Evolutionary conservation across 2,113 vertebrate genomes (phyloP), one percentile per base, ranked within the genome.

Genomic region (Neoarius graeffei): DNA sequence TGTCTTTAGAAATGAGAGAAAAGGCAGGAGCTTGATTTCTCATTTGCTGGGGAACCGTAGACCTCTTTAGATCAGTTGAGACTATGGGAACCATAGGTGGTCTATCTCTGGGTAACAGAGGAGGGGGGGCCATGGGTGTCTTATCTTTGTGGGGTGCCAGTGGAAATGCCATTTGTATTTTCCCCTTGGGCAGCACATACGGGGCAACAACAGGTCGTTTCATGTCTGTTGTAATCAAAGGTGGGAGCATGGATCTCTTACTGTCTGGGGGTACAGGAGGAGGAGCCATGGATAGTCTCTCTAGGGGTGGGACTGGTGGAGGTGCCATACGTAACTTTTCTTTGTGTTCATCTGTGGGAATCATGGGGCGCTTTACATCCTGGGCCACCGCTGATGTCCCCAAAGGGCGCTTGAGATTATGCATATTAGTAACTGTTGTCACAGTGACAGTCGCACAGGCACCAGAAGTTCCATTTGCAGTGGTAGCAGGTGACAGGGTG

Each of bases 401-500:
- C 74, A 91, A 69, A 54, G 92, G 87, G 48, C 94, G 92, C 85
- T 95, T 95, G 1, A 91, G 89, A 59, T 94, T 92, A 54, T 91
- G 90, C 57, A 88, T 83, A 0, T 96, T 96, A 86, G 91, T 96
- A 89, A 96, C 94, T 0, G 96, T 92, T 27, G 95, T 93, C 42
- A 96, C 93, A 0, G 96, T 92, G 91, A 96, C 95, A 1, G 96
- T 95, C 27, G 96, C 93, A 87, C 95, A 96, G 2, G 96, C 93
- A 89, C 96, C 92, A 0, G 95, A 90, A 0, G 95, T 94, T 17
- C 96, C 94, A 0, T 96, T 96, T 1, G 96, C 94, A 25, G 97
- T 94, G 0, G 95, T 95, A 23, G 95, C 96, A 90, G 96, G 91
- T 86, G 96, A 96, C 86, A 97, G 92, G 84, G 95, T 95, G 0